Conservation (phyloP, 2,888 invertebrate species). For the Phrixothrix hirtus region DNA sequence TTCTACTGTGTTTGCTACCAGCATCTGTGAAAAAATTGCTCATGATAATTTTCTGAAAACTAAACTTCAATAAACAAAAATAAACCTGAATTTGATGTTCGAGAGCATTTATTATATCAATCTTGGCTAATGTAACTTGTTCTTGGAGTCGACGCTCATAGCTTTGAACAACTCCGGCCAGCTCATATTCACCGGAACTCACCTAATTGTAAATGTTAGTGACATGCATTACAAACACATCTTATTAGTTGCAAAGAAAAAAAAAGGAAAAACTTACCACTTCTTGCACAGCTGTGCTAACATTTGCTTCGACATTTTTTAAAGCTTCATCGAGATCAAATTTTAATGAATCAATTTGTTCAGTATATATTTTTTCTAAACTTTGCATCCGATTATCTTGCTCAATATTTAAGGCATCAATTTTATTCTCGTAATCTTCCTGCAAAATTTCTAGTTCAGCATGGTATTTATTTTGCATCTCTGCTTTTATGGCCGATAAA, state of each 20-base stretch:
- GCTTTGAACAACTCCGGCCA: slow-evolving; percentile 54
- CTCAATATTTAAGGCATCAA: slow-evolving; percentile 55
- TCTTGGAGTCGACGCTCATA: slow-evolving; percentile 63
- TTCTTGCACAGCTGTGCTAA: slow-evolving; percentile 59
- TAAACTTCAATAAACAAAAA: background rate
- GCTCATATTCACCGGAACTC: slow-evolving; percentile 54
- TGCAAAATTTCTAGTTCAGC: slow-evolving; percentile 50
- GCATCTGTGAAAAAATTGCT: slow-evolving; percentile 61
- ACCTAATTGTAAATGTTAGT: slow-evolving; percentile 35
- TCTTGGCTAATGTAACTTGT: slow-evolving; percentile 66
- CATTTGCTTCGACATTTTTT: slow-evolving; percentile 50
- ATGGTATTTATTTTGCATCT: slow-evolving; percentile 56
- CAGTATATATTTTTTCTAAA: slow-evolving; percentile 59
- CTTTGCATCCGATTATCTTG: slow-evolving; percentile 55
- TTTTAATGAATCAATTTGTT: slow-evolving; percentile 60
- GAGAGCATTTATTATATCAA: slow-evolving; percentile 70
- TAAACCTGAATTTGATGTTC: slow-evolving; percentile 75
- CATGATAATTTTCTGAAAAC: background rate
- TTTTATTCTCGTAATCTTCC: slow-evolving; percentile 51
- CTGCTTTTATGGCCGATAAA: slow-evolving; percentile 38
- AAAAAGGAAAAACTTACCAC: slow-evolving; percentile 51
- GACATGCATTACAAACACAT: slow-evolving; percentile 21
- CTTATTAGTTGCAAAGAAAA: slow-evolving; percentile 9
- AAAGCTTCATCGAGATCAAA: slow-evolving; percentile 56
- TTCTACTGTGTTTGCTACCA: slow-evolving; percentile 68